Base-by-base conservation (phyloP, 2,888 invertebrate species). In the Epistrophe grossulariae region DNA sequence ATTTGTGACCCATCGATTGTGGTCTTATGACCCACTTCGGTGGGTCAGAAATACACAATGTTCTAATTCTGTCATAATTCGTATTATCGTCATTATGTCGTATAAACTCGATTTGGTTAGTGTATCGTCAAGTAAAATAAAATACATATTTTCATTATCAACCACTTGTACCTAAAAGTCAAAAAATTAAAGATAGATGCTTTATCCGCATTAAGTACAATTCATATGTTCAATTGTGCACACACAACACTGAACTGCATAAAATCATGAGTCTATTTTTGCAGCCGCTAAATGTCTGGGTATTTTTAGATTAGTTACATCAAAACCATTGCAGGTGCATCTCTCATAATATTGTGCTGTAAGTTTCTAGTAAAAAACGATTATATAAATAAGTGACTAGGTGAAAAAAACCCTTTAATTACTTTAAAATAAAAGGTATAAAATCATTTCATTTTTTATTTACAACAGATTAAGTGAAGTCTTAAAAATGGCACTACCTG, bases 401-500 rank as follows among this genome's bases (percentile, higher is more conserved):
- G n/a, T n/a, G 9, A 15, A 10, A 43, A 64, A 28, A 11, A 35
- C 9, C 52, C 62, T 31, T 48, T 0, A 45, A 45, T 6, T 52
- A 57, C 6, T 6, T 8, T 10, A 50, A 24, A 15, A 4, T 43
- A 19, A 7, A 45, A 11, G 4, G 2, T 24, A n/a, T 0, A 24
- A 15, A 28, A 19, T 24, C 1, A 24, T 24, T n/a, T 15, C 8
- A 11, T 70, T 52, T 72, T 10, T 38, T 45, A 24, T 8, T 31
- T 11, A 57, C 84, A 88, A 60, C 68, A 90, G 89, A 82, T 48
- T 48, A 85, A 91, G 91, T 90, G 90, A 91, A 91, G 40, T 80
- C 81, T 13, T 40, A 17, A 76, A 73, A 74, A 93, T 93, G 93
- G 92, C 91, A 45, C 89, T 93, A 79, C 93, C 93, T 48, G 93